Conservation (phyloP, 2,797 vertebrate genomes). For the Heliangelus exortis region DNA sequence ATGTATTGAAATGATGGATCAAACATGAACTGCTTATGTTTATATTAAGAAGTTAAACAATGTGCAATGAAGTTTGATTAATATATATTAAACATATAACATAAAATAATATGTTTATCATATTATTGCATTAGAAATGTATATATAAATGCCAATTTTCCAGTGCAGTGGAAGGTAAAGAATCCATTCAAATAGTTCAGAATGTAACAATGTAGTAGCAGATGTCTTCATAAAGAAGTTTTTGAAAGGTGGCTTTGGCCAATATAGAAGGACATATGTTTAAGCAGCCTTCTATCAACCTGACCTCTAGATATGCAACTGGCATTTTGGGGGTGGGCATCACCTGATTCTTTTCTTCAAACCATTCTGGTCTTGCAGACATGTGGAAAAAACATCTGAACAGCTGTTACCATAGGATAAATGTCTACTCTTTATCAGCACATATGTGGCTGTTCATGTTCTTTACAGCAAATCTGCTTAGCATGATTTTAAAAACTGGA, state of each 20-base stretch:
- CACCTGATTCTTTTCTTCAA: neutral
- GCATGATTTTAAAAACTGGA: neutral
- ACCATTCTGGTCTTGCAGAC: neutral
- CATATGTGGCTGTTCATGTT: neutral
- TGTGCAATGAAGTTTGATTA: neutral
- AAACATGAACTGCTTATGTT: too few species aligned
- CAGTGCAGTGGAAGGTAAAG: neutral
- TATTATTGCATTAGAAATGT: neutral
- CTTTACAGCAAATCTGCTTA: neutral
- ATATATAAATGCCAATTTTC: neutral
- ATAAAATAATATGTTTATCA: too few species aligned
- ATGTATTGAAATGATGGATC: neutral
- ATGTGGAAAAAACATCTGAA: neutral
- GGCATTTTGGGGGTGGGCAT: neutral
- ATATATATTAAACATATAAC: neutral
- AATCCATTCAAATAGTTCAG: neutral
- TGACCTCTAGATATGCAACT: neutral
- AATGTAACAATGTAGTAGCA: neutral
- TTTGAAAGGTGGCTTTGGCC: neutral
- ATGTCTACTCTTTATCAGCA: neutral
- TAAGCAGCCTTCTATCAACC: neutral
- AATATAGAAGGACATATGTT: neutral
- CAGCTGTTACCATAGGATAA: neutral
- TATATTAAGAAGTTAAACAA: too few species aligned
- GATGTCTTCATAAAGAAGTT: neutral